Percentiles rank a stretch among this genome's conserved stretches.
Evolutionary conservation across 1,140 invertebrate species (phyloP).

Genomic region (Bombus waltoni): DNA sequence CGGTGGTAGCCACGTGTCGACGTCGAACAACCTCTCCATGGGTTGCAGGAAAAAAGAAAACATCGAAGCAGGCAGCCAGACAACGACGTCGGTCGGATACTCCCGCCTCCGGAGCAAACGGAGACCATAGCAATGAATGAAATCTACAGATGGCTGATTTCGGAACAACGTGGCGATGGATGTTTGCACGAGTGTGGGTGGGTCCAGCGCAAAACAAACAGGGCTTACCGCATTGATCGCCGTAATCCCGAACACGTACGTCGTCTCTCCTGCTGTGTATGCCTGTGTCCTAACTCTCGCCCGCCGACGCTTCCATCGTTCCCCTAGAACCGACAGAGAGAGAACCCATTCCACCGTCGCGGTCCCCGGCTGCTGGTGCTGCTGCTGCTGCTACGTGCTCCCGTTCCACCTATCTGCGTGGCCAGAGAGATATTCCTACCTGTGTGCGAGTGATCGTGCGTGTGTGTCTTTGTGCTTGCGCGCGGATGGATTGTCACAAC

Average conservation of each 20-base stretch:
- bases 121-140: conserved; percentile 59
- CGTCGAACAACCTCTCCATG: neutral
- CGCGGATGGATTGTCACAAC: conserved; percentile 74
- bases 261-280: conserved; percentile 57
- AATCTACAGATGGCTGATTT: conserved; percentile 67
- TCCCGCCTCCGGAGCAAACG: conserved; percentile 50
- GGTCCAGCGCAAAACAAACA: conserved; percentile 75
- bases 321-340: conserved; percentile 4
- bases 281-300: conserved; percentile 47
- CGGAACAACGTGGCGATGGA: conserved; percentile 51
- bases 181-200: conserved; percentile 54
- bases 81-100: neutral
- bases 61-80: neutral
- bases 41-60: neutral
- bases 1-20: neutral
- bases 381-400: conserved; percentile 33
- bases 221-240: conserved; percentile 78
- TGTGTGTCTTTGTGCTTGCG: conserved; percentile 62
- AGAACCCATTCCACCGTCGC: conserved; percentile 39
- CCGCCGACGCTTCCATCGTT: conserved; percentile 41
- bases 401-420: neutral
- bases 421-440: conserved; percentile 21
- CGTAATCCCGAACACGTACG: conserved; percentile 77
- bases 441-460: conserved; percentile 12
- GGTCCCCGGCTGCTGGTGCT: neutral